phyloP scores from a whole-genome alignment of 1,140 invertebrate genomes.

The Leptopilina clavipes region DNA sequence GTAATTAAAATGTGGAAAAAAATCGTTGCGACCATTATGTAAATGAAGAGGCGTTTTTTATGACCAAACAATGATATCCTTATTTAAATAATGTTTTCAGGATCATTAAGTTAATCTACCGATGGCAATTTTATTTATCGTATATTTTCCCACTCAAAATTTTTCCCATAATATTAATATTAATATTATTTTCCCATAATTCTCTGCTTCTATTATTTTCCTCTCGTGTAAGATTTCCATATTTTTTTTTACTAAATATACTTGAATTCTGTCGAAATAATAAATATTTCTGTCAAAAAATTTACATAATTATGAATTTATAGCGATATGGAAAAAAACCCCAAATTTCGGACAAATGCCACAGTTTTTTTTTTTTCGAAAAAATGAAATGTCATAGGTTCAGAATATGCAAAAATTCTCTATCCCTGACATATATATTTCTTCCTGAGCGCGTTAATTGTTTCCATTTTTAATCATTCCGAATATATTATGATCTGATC shows the following conservation, averaged over 20 bases:
- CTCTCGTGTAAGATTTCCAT: too few species aligned
- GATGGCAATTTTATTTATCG: background rate
- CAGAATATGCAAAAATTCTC: background rate
- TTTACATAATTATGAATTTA: too few species aligned
- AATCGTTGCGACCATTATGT: background rate
- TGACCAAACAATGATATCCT: slow-evolving; percentile 5
- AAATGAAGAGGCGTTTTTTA: background rate
- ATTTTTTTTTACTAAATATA: too few species aligned
- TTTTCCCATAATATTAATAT: too few species aligned
- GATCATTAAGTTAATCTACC: background rate
- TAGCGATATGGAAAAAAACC: background rate
- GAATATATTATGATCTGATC: background rate
- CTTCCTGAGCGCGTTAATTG: background rate
- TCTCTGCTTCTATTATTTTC: too few species aligned
- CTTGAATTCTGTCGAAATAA: too few species aligned
- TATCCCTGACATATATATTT: slow-evolving; percentile 1
- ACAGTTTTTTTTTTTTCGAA: background rate
- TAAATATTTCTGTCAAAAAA: too few species aligned
- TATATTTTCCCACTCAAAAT: background rate
- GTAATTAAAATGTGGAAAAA: slow-evolving; percentile 12
- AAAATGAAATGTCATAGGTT: slow-evolving; percentile 15
- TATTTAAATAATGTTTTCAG: slow-evolving; percentile 3
- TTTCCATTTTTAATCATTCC: background rate
- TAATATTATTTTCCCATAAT: too few species aligned
- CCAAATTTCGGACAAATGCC: background rate